Conservation (phyloP, 2,113 vertebrate genomes). For the Laticauda colubrina region DNA sequence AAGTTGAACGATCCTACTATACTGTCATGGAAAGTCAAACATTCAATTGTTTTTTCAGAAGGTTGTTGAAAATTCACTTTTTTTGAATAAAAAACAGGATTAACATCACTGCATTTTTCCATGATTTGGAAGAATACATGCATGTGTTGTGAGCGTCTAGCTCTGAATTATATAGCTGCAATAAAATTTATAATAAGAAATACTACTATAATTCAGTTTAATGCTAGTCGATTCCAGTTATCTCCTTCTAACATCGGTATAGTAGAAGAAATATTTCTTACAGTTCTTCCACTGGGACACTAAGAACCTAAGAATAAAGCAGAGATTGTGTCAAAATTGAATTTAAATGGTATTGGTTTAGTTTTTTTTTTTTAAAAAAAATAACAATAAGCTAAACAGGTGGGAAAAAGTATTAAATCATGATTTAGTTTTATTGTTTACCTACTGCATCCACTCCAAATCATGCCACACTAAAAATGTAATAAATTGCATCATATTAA, state of each 20-base stretch:
- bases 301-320: not conserved
- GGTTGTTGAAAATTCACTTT: not conserved
- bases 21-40: not conserved
- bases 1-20: not conserved
- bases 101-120: not conserved
- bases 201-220: not conserved
- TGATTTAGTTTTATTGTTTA: not conserved
- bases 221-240: not conserved
- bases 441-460: not conserved
- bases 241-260: not conserved
- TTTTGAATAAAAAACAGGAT: not conserved
- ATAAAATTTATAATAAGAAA: not conserved
- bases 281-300: not conserved
- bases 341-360: not conserved
- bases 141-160: not conserved
- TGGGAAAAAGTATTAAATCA: not conserved
- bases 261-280: not conserved
- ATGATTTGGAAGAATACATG: not conserved
- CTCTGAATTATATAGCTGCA: not conserved
- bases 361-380: not conserved
- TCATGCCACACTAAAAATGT: not conserved
- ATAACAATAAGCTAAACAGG: not conserved
- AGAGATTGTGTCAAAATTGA: not conserved
- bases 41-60: not conserved
- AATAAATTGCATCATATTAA: not conserved